Conservation (phyloP, 2,797 vertebrate species). For the Catostomus latipinnis region DNA sequence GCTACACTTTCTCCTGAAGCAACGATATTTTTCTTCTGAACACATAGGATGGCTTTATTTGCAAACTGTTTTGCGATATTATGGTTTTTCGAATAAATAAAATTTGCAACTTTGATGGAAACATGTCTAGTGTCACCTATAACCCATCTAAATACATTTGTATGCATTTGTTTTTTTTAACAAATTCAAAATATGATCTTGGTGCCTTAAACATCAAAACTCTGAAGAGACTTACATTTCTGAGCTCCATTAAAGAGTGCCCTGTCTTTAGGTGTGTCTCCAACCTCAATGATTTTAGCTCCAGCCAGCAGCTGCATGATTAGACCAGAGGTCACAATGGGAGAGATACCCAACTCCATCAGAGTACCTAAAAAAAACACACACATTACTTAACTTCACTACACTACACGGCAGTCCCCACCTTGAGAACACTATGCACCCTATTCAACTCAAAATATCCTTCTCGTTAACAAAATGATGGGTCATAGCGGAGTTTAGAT, state of each 20-base stretch:
- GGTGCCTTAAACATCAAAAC: too few relatives aligned
- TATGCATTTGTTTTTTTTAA: too few relatives aligned
- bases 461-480: too few relatives aligned
- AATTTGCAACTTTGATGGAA: too few relatives aligned
- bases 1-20: too few relatives aligned
- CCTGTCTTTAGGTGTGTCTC: conserved; percentile 97
- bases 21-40: too few relatives aligned
- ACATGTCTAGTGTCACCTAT: too few relatives aligned
- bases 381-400: background rate
- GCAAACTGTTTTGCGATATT: too few relatives aligned
- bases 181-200: background rate
- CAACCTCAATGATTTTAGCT: conserved; percentile 98
- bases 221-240: conserved; percentile 80
- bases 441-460: too few relatives aligned
- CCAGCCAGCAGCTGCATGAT: conserved; percentile 99
- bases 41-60: too few relatives aligned
- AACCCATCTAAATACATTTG: background rate
- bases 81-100: too few relatives aligned
- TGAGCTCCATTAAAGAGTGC: conserved; percentile 98
- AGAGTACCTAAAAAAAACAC: conserved; percentile 83
- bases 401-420: background rate
- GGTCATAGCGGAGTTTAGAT: too few relatives aligned
- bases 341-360: conserved; percentile 99
- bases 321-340: conserved; percentile 97
- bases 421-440: background rate